Evolutionary conservation across 2,113 vertebrate species (phyloP), one percentile per base, ranked within the genome.

Genomic region (Stegostoma tigrinum): DNA sequence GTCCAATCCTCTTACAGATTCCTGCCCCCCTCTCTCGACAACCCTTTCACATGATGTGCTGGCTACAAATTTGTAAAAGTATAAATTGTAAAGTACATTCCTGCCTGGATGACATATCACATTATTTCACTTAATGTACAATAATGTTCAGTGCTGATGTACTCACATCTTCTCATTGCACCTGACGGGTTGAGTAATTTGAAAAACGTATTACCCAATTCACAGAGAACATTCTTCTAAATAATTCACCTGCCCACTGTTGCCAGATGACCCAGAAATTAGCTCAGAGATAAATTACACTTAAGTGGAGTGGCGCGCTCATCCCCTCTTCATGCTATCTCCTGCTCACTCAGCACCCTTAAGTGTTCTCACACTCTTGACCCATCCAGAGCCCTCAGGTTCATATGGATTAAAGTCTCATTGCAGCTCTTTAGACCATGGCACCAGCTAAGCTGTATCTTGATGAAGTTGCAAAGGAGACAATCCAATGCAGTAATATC

Each of bases 221-320:
- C 23, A 45, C 42, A 27, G 91, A 45, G 30, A 94, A 68, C 38
- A 17, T 67, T 45, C 91, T 45, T 68, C 10, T 27, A 70, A 70
- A 14, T n/a, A 68, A 42, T 23, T 94, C n/a, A 94, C 66, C 91
- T 94, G 64, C 24, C 21, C 91, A 68, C 66, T 94, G 66, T 94
- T 38, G 42, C 91, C 38, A 94, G 19, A 68, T 94, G 91, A 94
- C 91, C 91, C 91, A 94, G 91, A 94, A 94, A 94, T 94, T 67
- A 94, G 91, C 45, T n/a, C 91, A 67, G 91, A 70, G 66, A 68
- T 94, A 94, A 68, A 68, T 94, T 67, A 94, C 91, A 68, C n/a
- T 94, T 94, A 94, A 94, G 91, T 94, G 66, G 64, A 94, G 64
- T 68, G 66, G 68, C 21, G n/a, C 70, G 38, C 42, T 23, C 66